Base-by-base conservation (phyloP, 2,888 invertebrate genomes). In the Latheticus oryzae region DNA sequence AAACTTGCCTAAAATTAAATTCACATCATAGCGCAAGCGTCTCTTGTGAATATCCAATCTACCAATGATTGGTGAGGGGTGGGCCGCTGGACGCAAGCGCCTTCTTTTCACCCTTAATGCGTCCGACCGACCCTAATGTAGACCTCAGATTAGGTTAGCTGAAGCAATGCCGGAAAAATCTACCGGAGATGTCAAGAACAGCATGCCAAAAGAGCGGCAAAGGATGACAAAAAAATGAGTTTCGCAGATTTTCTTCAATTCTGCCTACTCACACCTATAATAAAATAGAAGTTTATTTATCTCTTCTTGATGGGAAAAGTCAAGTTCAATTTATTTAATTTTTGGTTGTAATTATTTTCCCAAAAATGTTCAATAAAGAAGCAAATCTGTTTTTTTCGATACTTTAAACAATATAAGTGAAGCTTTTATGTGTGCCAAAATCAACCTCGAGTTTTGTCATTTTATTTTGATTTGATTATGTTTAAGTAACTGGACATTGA, bases 121-220 rank as follows among this genome's bases (percentile, higher is more conserved):
- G 67, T 71, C 72, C 74, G 68, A 68, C 71, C 74, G 73, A 76
- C 76, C 76, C 76, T 74, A 74, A 74, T 73, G 71, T 65, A 65
- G 69, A 75, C 76, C 74, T 73, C 74, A 71, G 73, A 75, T 75
- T 74, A 71, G 70, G 73, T 75, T 74, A 73, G 70, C 65, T 64
- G 64, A 66, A 71, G 73, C 66, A 70, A 66, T 69, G 70, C 70
- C 73, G 73, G 73, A 73, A 73, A 73, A 75, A 73, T 72, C 67
- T 62, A 63, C 67, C 60, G 63, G 60, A 60, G 60, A 8, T 11
- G 28, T 45, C 11, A 3, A 17, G 45, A 8, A 28, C 47, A 45
- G 30, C 1, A 24, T 24, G 13, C 11, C 26, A 7, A 17, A 9
- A 2, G 37, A 53, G 45, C 26, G 42, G 51, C 30, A 37, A 19